Evolutionary conservation across 2,888 invertebrate species (phyloP), one percentile per base, ranked within the genome.

Genomic region (Rhimphoctona megacephalus): DNA sequence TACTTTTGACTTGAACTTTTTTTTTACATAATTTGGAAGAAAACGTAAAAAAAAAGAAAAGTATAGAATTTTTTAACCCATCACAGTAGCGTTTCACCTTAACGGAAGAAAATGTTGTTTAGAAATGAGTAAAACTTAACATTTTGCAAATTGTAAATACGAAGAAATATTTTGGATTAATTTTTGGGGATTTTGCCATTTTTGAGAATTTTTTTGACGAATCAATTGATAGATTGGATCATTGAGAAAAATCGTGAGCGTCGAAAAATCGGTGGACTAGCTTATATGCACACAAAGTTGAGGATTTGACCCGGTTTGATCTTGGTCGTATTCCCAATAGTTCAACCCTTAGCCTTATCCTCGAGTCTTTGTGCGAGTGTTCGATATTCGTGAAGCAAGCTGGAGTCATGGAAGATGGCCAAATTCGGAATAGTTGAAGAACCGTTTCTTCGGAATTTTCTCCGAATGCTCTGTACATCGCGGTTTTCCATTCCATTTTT

Each of bases 371-470:
- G 43, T 49, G n/a, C n/a, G 83, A 85, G 87, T 84, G 81, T 89
- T 89, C 88, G 87, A 88, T 88, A 90, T 90, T 88, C 88, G 77
- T 69, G 17, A 79, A 76, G 88, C 85, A 87, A 88, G 66, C 33
- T 43, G n/a, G 73, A 73, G 67, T 54, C 70, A 82, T 76, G 85
- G 74, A 80, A 80, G 81, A 46, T 43, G 69, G 61, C 77, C 77
- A 81, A 52, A 66, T 69, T 61, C 73, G 9, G 36, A 19, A 49
- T 52, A 77, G 66, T 61, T 25, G 49, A 66, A 57, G 74, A 76
- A 73, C 81, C 87, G 88, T 90, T 89, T 86, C 86, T 87, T 88
- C 84, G 83, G 72, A 86, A 89, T 85, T 89, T 88, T 85, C 86
- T 36, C 19, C 33, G n/a, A 66, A 66, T 57, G 49, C 46, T 54